Evolutionary conservation across 2,113 vertebrate species (phyloP).

Genomic region (Shinisaurus crocodilurus): DNA sequence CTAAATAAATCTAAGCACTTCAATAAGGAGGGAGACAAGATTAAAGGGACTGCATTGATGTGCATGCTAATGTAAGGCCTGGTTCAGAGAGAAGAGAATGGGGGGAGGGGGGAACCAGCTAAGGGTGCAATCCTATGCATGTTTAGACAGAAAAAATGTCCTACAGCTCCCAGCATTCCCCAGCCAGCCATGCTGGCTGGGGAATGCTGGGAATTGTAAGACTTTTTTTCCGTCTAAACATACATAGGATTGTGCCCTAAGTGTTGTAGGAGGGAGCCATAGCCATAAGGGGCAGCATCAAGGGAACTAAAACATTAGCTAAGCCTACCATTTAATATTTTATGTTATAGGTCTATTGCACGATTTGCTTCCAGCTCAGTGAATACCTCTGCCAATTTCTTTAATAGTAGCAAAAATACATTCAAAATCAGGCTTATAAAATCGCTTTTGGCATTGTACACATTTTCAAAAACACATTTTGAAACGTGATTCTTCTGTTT

Average conservation of each 20-base stretch:
- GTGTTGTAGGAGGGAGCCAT: not conserved
- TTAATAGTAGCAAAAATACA: constrained; percentile 9
- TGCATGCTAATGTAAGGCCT: too few species aligned
- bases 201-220: too few species aligned
- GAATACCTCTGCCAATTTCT: not conserved
- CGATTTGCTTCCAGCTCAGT: not conserved
- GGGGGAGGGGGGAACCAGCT: too few species aligned
- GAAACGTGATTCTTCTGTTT: not conserved
- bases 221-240: too few species aligned
- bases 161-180: too few species aligned
- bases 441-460: not conserved
- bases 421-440: constrained; percentile 1
- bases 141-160: too few species aligned
- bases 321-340: rapidly evolving
- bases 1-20: not conserved
- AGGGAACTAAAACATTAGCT: not conserved
- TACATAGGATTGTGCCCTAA: not conserved
- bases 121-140: too few species aligned
- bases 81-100: too few species aligned
- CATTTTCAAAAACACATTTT: not conserved
- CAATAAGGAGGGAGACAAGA: not conserved
- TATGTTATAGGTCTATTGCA: not conserved
- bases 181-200: too few species aligned
- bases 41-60: constrained; percentile 14
- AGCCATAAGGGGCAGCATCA: not conserved